phyloP scores from a whole-genome alignment of 2,888 invertebrate species.

The Pristionchus entomophagus region DNA sequence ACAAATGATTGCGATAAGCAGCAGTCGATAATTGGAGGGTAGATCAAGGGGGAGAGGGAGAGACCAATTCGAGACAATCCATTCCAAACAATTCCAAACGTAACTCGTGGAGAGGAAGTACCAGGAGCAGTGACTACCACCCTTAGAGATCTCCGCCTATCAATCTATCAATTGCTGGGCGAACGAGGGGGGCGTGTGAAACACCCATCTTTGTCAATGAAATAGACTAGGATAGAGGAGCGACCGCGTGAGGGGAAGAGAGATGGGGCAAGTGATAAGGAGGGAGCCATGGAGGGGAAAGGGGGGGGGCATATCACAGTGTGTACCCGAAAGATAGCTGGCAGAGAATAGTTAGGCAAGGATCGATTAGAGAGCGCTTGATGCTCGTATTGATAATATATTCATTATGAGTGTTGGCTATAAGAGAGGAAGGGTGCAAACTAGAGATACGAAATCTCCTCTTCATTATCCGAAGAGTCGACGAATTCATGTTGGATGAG shows the following conservation, averaged over 20 bases:
- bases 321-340: background rate
- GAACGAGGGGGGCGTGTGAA: conserved; percentile 15
- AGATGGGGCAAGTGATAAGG: background rate
- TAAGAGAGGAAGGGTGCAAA: conserved; percentile 77
- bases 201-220: conserved; percentile 21
- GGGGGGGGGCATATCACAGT: background rate
- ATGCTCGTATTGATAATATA: conserved; percentile 90
- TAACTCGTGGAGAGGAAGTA: no score
- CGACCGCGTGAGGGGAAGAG: conserved; percentile 2
- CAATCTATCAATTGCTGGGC: no score
- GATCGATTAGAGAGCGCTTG: conserved; percentile 46
- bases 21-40: background rate
- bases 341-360: background rate
- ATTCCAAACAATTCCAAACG: no score
- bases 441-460: conserved; percentile 40
- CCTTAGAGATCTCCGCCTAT: background rate
- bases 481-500: conserved; percentile 37
- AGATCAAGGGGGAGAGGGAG: background rate
- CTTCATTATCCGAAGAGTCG: conserved; percentile 33
- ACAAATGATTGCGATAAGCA: no score
- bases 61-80: background rate
- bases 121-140: background rate
- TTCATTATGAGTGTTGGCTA: conserved; percentile 92
- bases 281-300: background rate
- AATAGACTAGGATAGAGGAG: background rate